Percentiles rank a stretch among this genome's conserved stretches.
Conservation (phyloP, 2,797 vertebrate species). For the Xiphorhynchus erythropygius region DNA sequence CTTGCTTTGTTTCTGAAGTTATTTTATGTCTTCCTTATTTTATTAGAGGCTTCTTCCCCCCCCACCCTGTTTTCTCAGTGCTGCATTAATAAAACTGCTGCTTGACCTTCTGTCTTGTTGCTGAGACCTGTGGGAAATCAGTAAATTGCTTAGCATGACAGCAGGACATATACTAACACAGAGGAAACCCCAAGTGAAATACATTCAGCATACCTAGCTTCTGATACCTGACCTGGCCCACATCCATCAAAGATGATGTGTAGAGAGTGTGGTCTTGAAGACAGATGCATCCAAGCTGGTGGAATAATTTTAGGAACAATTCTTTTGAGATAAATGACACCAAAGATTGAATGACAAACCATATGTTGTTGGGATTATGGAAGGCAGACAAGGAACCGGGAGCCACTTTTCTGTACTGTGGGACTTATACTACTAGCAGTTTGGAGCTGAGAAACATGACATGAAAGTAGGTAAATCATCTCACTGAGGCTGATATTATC, state of each 20-base stretch:
- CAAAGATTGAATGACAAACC: not conserved
- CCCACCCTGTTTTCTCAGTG: not conserved
- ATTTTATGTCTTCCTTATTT: not conserved
- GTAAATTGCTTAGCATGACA: not conserved
- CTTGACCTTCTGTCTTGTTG: not conserved
- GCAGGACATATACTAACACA: not conserved
- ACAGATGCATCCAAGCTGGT: not conserved
- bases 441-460: not conserved
- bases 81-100: not conserved
- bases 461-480: not conserved
- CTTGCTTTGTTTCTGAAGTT: not conserved
- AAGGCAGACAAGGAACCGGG: not conserved
- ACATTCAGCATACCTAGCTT: not conserved
- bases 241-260: not conserved
- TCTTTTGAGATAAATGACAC: not conserved
- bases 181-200: not conserved
- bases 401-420: not conserved
- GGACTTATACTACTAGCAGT: not conserved
- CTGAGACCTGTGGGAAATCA: not conserved
- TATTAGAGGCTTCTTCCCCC: not conserved
- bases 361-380: not conserved
- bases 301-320: not conserved
- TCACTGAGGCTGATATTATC: not conserved
- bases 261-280: not conserved
- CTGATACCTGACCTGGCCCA: not conserved